These are phyloP conservation scores for Ophioninae sp. DNA, from an alignment of 2,888 invertebrate species.

Conservation along the genomic window DNA sequence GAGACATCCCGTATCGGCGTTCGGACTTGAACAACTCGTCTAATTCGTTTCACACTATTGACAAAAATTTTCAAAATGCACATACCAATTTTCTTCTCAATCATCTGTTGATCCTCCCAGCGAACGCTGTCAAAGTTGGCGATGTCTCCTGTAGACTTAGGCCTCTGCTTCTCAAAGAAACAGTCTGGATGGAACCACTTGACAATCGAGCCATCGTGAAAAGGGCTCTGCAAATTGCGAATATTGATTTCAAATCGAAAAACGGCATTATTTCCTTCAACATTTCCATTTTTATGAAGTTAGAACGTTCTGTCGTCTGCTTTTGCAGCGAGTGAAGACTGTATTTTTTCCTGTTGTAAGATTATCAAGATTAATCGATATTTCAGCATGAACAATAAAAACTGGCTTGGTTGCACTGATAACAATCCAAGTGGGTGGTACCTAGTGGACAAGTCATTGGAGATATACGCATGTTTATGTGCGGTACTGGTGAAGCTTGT, in stretches of 20 bases:
- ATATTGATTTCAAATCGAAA: background rate
- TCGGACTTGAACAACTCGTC: background rate
- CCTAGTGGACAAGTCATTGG: too few relatives aligned
- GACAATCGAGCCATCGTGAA: slow-evolving; percentile 92
- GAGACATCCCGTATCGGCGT: too few relatives aligned
- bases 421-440: too few relatives aligned
- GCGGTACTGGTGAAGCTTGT: too few relatives aligned
- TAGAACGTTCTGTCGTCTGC: too few relatives aligned
- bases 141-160: slow-evolving; percentile 89
- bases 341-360: too few relatives aligned
- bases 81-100: slow-evolving; percentile 87
- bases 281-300: too few relatives aligned
- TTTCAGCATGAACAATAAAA: too few relatives aligned
- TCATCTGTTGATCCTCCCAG: slow-evolving; percentile 91
- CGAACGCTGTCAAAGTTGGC: slow-evolving; percentile 90
- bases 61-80: background rate
- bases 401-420: too few relatives aligned
- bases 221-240: slow-evolving; percentile 86
- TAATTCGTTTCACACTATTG: background rate
- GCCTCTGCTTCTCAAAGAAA: slow-evolving; percentile 92
- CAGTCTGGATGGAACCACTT: slow-evolving; percentile 95
- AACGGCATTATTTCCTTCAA: background rate
- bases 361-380: too few relatives aligned
- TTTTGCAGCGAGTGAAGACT: too few relatives aligned
- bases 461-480: too few relatives aligned